A percentile compares a stretch with the other conserved stretches of the same genome.
phyloP scores from a whole-genome alignment of 2,888 invertebrate species.

The Schizotus pectinicornis region DNA sequence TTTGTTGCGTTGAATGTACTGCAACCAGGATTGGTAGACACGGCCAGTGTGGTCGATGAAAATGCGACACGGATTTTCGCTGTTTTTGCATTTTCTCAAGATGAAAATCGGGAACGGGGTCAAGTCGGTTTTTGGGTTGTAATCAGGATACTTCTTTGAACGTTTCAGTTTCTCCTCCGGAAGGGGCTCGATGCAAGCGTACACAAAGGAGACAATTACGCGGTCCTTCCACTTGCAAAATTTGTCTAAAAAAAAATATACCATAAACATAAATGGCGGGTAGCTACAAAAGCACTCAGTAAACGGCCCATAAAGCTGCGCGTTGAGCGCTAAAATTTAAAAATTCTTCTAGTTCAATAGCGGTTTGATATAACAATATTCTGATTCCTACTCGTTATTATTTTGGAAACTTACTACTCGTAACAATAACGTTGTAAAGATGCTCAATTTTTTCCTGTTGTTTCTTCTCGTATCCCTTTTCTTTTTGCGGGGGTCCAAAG shows the following conservation, averaged over 20 bases:
- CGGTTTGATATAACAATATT: no score
- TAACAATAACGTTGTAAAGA: slow-evolving; percentile 42
- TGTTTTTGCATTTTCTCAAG: slow-evolving; percentile 49
- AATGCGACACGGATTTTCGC: slow-evolving; percentile 47
- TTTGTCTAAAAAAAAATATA: slow-evolving; percentile 34
- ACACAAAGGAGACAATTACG: slow-evolving; percentile 44
- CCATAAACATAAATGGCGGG: no score
- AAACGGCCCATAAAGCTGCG: no score
- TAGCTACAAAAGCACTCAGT: no score
- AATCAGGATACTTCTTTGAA: slow-evolving; percentile 43
- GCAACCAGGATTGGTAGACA: slow-evolving; percentile 63
- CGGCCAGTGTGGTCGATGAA: slow-evolving; percentile 57
- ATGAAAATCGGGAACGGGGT: slow-evolving; percentile 50
- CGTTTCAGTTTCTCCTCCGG: slow-evolving; percentile 43
- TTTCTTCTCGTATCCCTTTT: slow-evolving; percentile 55
- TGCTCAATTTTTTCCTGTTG: slow-evolving; percentile 40
- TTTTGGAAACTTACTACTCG: slow-evolving; percentile 47
- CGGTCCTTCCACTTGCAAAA: slow-evolving; percentile 42
- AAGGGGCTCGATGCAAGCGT: slow-evolving; percentile 48
- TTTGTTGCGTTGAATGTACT: slow-evolving; percentile 62
- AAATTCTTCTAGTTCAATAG: no score
- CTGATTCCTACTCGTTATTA: no score
- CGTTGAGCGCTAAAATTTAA: no score
- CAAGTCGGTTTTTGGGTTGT: slow-evolving; percentile 49
- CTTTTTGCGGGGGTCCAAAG: slow-evolving; percentile 61